Base-by-base conservation (phyloP, 2,113 vertebrate species). In the Drymodes brunneopygia region DNA sequence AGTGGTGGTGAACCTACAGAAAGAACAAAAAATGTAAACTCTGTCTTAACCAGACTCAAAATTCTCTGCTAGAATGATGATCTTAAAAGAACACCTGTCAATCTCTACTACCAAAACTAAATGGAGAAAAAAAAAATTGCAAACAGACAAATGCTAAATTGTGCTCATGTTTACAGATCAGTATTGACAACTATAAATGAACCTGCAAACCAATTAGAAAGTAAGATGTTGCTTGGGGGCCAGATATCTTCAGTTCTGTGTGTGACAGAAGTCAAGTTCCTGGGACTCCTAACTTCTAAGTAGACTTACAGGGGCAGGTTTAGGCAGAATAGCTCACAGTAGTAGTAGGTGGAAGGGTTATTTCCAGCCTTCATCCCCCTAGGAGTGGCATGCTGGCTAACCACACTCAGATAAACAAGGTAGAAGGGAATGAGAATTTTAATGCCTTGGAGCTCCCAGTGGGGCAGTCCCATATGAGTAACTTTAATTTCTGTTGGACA, bases 361-460 rank as follows among this genome's bases (percentile, higher is more conserved):
- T 74, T 94, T 91, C 57, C n/a, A 94, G 35, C 40, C 57, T 50
- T 69, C 50, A 20, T 45, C 2, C 45, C 22, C 29, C 21, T 36
- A 48, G 61, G 60, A 91, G 18, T 8, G 14, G 10, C 44, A 27
- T 48, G 20, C n/a, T 86, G 31, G 21, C 45, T 71, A 78, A 84
- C 64, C 23, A 61, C 20, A 38, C 47, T 61, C 69, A 80, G 35
- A 78, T 45, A 88, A 84, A 80, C 64, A 71, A 86, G 21, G 42
- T 61, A 82, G 85, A 94, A 88, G 10, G 50, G 23, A 95, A 71
- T 18, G 23, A 83, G 38, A 91, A 87, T 92, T 73, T 67, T 91
- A 82, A 82, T 86, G 57, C 10, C 33, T 86, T 10, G 2, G 48
- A 83, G 60, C 56, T 95, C 86, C 78, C 88, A 67, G 7, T 16